phyloP scores from a whole-genome alignment of 37 sponge, comb jelly and placozoan species.

The Lycopodina hypogea region DNA sequence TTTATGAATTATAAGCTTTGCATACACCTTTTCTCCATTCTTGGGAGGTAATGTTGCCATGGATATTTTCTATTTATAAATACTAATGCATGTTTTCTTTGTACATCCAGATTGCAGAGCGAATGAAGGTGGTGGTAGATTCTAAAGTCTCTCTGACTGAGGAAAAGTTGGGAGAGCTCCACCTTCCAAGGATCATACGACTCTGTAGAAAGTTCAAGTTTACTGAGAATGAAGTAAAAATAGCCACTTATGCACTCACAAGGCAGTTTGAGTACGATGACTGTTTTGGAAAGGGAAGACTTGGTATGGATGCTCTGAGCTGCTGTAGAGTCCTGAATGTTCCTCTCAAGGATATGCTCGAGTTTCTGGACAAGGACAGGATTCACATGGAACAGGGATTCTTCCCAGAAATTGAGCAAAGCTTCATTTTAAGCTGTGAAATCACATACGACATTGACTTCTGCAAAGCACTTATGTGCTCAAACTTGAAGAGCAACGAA shows the following conservation, averaged over 20 bases:
- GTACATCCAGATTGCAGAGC: slow-evolving; percentile 23
- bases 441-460: slow-evolving; percentile 50
- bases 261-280: slow-evolving; percentile 18
- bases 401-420: slow-evolving; percentile 67
- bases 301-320: too few relatives aligned
- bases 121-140: slow-evolving; percentile 25
- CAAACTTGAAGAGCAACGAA: slow-evolving; percentile 47
- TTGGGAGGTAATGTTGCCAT: too few relatives aligned
- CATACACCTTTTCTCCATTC: too few relatives aligned
- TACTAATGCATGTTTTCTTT: background rate
- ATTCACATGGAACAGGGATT: slow-evolving; percentile 68
- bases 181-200: slow-evolving; percentile 65
- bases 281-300: too few relatives aligned
- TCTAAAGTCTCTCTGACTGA: slow-evolving; percentile 37
- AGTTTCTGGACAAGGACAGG: slow-evolving; percentile 40
- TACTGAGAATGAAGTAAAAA: slow-evolving; percentile 46
- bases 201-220: slow-evolving; percentile 58
- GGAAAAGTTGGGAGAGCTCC: slow-evolving; percentile 44
- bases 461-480: slow-evolving; percentile 58
- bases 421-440: slow-evolving; percentile 48
- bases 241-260: slow-evolving; percentile 32
- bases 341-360: slow-evolving; percentile 41
- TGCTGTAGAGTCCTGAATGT: too few relatives aligned
- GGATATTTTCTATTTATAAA: too few relatives aligned
- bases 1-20: too few relatives aligned